Conservation (phyloP, 2,797 vertebrate genomes). For the Sciaenops ocellatus region DNA sequence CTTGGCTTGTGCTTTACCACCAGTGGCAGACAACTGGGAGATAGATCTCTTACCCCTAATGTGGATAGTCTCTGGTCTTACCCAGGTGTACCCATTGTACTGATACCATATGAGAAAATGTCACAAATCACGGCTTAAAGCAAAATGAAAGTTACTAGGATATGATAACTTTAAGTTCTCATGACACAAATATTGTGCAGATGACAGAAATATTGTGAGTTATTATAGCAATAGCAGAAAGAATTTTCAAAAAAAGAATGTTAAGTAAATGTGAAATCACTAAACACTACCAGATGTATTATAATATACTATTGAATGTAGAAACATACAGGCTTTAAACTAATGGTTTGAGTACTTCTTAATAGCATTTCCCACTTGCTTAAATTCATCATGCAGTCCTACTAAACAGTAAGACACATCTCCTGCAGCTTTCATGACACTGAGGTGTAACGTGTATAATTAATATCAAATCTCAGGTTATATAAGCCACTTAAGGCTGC, state of each 20-base stretch:
- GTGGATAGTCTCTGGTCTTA: background rate
- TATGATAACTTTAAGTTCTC: background rate
- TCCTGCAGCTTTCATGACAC: conserved; percentile 1
- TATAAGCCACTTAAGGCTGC: background rate
- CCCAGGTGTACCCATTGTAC: background rate
- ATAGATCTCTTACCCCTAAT: background rate
- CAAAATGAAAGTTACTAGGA: background rate
- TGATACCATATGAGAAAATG: background rate
- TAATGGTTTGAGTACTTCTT: background rate
- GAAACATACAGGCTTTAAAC: background rate
- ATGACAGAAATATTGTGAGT: background rate
- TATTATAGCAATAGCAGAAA: no score
- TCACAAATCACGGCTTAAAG: no score
- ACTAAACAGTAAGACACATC: conserved; percentile 2
- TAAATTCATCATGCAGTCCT: background rate
- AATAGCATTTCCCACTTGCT: background rate
- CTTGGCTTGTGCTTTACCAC: background rate
- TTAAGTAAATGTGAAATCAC: no score
- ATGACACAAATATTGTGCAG: background rate
- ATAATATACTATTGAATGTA: background rate
- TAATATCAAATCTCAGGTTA: background rate
- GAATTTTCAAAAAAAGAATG: no score
- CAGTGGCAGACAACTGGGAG: background rate
- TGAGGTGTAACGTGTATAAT: background rate
- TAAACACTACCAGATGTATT: background rate